phyloP scores from a whole-genome alignment of 2,888 invertebrate genomes.

The Hydropsyche betteni region DNA sequence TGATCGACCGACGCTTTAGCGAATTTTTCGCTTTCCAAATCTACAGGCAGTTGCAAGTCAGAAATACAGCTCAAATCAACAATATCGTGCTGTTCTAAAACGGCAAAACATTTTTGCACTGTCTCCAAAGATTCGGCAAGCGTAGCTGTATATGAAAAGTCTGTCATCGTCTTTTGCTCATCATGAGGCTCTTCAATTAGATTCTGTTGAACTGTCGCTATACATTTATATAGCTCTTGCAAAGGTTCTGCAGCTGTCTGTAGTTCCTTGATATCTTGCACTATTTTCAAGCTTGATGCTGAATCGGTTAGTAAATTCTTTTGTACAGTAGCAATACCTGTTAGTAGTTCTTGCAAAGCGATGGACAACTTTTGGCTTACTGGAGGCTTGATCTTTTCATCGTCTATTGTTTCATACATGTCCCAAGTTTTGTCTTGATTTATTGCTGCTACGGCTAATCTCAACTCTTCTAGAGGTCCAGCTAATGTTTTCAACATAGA shows the following conservation, averaged over 20 bases:
- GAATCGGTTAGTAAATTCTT: constrained; percentile 51
- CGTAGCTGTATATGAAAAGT: constrained; percentile 53
- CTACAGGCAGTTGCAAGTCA: constrained; percentile 53
- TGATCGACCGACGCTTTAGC: constrained; percentile 52
- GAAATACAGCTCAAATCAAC: constrained; percentile 58
- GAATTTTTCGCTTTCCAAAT: constrained; percentile 31
- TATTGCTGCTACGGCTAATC: constrained; percentile 52
- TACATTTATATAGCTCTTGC: constrained; percentile 57
- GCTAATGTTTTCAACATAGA: constrained; percentile 49
- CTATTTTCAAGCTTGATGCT: constrained; percentile 20
- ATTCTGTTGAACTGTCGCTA: constrained; percentile 58
- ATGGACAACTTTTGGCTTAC: constrained; percentile 37
- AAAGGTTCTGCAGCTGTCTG: constrained; percentile 57
- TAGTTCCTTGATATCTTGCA: constrained; percentile 45
- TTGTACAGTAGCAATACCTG: constrained; percentile 54
- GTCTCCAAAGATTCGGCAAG: constrained; percentile 59
- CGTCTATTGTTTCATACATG: constrained; percentile 36
- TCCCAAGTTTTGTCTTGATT: constrained; percentile 51
- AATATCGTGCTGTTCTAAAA: constrained; percentile 60
- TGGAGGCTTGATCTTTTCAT: constrained; percentile 6
- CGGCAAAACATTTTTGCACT: constrained; percentile 60
- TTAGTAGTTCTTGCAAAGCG: constrained; percentile 53
- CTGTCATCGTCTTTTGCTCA: constrained; percentile 45
- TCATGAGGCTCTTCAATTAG: constrained; percentile 54
- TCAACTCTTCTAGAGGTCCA: constrained; percentile 48